These are phyloP conservation scores for Eilema caniola DNA, from an alignment of 2,888 invertebrate genomes.

Conservation along the genomic window DNA sequence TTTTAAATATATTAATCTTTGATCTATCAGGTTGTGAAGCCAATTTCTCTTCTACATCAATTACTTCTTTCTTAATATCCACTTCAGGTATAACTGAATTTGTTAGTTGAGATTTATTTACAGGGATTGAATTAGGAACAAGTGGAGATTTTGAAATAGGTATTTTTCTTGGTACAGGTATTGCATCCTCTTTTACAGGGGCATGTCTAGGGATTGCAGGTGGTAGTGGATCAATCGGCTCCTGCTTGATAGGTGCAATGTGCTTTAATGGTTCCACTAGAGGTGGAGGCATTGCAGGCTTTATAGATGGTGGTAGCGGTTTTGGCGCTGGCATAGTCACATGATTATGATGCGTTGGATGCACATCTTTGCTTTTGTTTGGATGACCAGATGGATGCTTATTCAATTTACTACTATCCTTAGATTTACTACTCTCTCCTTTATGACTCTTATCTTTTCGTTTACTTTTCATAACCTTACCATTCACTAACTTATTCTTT, in stretches of 20 bases:
- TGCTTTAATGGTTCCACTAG: constrained; percentile 66
- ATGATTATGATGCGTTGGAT: constrained; percentile 79
- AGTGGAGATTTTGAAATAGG: constrained; percentile 83
- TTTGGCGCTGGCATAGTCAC: constrained; percentile 76
- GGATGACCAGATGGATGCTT: constrained; percentile 79
- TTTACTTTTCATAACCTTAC: constrained; percentile 85
- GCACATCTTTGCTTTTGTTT: constrained; percentile 76
- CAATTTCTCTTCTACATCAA: constrained; percentile 87
- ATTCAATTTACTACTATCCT: constrained; percentile 82
- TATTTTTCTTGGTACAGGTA: constrained; percentile 83
- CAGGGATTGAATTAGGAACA: constrained; percentile 72
- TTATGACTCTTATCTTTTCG: constrained; percentile 85
- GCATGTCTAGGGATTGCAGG: constrained; percentile 58
- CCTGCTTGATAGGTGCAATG: constrained; percentile 71
- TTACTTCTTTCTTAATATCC: constrained; percentile 84
- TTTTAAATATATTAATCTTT: constrained; percentile 95
- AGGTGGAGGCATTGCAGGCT: constrained; percentile 63
- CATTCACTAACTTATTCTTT: constrained; percentile 84
- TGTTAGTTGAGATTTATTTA: constrained; percentile 66
- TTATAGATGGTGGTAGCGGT: constrained; percentile 58
- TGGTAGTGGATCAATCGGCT: constrained; percentile 69
- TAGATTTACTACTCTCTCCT: constrained; percentile 84
- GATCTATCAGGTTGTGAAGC: constrained; percentile 94
- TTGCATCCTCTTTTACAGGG: constrained; percentile 71
- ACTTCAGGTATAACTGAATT: constrained; percentile 71